Conservation (phyloP, 2,113 vertebrate species). For the Oenanthe melanoleuca region DNA sequence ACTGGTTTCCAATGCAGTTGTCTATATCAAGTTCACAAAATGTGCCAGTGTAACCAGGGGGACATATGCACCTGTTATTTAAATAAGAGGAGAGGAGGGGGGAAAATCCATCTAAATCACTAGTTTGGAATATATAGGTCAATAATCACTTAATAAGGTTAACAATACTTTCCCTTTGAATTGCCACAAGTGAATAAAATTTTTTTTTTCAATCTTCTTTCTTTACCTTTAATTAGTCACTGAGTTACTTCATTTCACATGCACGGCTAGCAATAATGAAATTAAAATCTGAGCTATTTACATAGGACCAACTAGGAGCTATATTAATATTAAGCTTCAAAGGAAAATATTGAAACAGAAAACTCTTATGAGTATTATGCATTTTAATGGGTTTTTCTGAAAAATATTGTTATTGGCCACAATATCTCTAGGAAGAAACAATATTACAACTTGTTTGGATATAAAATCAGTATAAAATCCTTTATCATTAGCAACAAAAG, state of each 20-base stretch:
- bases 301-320: background rate
- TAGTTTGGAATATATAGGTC: background rate
- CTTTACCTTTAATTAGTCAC: background rate
- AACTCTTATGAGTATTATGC: background rate
- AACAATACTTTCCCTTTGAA: background rate
- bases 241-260: background rate
- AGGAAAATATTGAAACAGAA: background rate
- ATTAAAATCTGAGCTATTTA: background rate
- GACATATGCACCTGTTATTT: slow-evolving; percentile 76
- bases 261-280: background rate
- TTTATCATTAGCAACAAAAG: background rate
- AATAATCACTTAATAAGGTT: background rate
- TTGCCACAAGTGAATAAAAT: background rate
- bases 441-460: background rate
- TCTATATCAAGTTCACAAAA: slow-evolving; percentile 74
- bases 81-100: background rate
- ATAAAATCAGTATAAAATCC: background rate
- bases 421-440: background rate
- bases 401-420: background rate
- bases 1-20: slow-evolving; percentile 72
- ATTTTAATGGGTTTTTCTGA: background rate
- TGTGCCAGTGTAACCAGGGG: slow-evolving; percentile 67
- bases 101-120: rapidly evolving
- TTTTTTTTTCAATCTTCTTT: background rate
- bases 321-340: background rate